phyloP scores from a whole-genome alignment of 1,140 invertebrate species.

The Copidosoma floridanum region DNA sequence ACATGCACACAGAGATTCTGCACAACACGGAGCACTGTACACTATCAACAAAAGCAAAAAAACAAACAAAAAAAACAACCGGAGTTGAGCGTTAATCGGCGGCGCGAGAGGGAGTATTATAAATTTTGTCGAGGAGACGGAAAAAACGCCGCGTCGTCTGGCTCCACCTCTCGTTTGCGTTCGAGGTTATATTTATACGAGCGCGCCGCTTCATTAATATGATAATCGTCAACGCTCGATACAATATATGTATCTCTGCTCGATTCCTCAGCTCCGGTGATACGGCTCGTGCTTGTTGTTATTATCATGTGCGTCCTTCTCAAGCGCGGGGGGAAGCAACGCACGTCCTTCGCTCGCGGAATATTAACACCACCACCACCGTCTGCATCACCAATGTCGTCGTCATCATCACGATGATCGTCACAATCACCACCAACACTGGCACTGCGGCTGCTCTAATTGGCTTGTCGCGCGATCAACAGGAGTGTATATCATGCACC shows the following conservation, averaged over 20 bases:
- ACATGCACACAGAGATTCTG: no score
- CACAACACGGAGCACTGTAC: no score
- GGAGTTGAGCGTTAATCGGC: conserved; percentile 1
- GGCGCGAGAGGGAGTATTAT: conserved; percentile 13
- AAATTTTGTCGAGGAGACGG: conserved; percentile 21
- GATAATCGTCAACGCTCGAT: conserved; percentile 42
- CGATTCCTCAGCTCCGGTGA: neutral
- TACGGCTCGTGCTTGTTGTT: neutral
- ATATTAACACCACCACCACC: no score
- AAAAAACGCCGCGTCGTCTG: conserved; percentile 25
- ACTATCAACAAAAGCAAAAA: conserved; percentile 1
- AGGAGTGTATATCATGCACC: no score
- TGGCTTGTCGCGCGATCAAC: neutral
- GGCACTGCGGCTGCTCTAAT: neutral
- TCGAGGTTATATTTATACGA: no score
- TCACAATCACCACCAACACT: no score
- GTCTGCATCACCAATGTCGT: no score
- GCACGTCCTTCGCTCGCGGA: no score
- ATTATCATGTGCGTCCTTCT: conserved; percentile 2
- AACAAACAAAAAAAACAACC: neutral
- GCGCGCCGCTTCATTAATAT: conserved; percentile 41
- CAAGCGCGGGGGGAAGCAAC: no score
- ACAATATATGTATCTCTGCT: no score
- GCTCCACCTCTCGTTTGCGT: conserved; percentile 30
- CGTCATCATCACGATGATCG: no score